phyloP scores from a whole-genome alignment of 2,797 vertebrate genomes.

The Microhierax caerulescens region DNA sequence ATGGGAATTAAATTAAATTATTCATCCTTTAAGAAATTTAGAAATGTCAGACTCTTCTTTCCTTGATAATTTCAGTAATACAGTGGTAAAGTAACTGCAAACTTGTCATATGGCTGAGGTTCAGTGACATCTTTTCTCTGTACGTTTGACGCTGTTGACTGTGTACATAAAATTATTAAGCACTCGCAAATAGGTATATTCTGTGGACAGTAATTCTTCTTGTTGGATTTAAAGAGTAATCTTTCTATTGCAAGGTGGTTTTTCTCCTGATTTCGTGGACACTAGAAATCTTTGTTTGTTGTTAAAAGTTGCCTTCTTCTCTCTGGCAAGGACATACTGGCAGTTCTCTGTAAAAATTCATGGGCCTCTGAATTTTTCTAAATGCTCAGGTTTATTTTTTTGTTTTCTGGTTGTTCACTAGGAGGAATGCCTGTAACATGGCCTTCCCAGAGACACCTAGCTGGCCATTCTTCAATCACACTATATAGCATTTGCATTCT shows the following conservation, averaged over 20 bases:
- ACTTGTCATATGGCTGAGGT: neutral
- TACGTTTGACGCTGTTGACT: neutral
- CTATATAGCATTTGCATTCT: neutral
- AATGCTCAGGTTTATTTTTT: neutral
- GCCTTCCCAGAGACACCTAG: neutral
- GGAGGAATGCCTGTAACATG: neutral
- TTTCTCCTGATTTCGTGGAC: neutral
- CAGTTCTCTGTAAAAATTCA: neutral
- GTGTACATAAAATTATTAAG: neutral
- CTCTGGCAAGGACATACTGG: neutral
- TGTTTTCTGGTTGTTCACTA: neutral
- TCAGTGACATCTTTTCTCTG: neutral
- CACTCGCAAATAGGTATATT: neutral
- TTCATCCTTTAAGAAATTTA: slow-evolving; percentile 64
- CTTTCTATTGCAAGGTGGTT: neutral
- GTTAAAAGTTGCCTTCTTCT: neutral
- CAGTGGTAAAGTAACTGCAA: neutral
- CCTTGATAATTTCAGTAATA: neutral
- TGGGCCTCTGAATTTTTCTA: neutral
- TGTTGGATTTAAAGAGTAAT: neutral
- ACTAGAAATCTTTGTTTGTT: neutral
- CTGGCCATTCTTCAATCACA: neutral
- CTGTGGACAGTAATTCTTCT: neutral
- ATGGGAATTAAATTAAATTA: slow-evolving; percentile 48
- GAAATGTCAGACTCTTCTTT: neutral